Conservation (phyloP, 2,797 vertebrate genomes). For the Sebastes hubbsi region DNA sequence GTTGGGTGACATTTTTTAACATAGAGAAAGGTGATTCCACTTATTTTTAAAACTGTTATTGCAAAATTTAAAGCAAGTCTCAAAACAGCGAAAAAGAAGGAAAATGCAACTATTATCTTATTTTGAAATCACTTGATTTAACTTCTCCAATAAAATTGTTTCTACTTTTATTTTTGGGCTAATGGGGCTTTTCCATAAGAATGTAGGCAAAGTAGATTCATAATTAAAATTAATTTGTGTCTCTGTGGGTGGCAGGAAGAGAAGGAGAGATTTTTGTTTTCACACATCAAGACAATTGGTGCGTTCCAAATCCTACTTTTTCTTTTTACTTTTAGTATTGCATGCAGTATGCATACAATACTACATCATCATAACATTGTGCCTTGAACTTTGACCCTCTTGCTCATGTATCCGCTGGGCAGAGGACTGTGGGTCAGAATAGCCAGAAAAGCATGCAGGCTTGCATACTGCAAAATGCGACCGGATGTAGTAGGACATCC, state of each 20-base stretch:
- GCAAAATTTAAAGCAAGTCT: neutral
- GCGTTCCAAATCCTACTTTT: too few relatives aligned
- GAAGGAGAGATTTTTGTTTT: neutral
- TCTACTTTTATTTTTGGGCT: neutral
- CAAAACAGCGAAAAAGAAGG: neutral
- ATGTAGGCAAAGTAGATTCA: neutral
- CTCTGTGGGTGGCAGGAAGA: neutral
- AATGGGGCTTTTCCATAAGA: neutral
- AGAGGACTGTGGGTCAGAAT: too few relatives aligned
- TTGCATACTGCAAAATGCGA: too few relatives aligned
- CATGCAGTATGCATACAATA: too few relatives aligned
- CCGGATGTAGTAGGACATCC: too few relatives aligned
- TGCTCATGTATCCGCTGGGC: too few relatives aligned
- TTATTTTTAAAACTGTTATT: neutral
- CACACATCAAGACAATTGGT: neutral
- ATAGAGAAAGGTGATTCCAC: neutral
- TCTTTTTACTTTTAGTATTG: too few relatives aligned
- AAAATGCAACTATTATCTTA: neutral
- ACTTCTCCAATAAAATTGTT: neutral
- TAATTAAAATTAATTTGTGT: neutral
- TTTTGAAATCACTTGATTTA: neutral
- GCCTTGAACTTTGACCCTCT: too few relatives aligned
- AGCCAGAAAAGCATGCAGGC: accelerated
- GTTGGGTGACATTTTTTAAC: neutral
- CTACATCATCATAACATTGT: too few relatives aligned